Percentiles rank a stretch among this genome's conserved stretches.
These are phyloP conservation scores for Sardinella longiceps DNA, from an alignment of 2,797 vertebrate genomes.

Conservation along the genomic window DNA sequence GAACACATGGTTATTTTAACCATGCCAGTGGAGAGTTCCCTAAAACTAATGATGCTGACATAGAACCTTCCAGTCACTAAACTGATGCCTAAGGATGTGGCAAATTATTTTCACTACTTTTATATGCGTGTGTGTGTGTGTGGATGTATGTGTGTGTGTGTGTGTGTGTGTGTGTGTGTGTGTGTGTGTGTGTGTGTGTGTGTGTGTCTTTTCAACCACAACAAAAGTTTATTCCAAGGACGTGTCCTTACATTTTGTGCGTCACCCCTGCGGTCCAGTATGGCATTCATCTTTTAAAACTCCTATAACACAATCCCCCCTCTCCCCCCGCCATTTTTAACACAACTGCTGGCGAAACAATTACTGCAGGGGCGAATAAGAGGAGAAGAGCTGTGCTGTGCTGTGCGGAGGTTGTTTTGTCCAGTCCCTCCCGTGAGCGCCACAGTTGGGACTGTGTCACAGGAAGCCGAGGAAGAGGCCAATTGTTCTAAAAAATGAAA, in stretches of 20 bases:
- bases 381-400: not conserved
- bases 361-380: conserved; percentile 64
- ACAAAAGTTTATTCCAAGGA: not conserved
- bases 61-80: not conserved
- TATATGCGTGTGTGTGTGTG: too few species aligned
- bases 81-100: not conserved
- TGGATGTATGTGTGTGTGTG: too few species aligned
- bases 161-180: too few species aligned
- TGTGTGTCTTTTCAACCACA: not conserved
- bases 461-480: conserved; percentile 78
- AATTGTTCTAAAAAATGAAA: conserved; percentile 77
- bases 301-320: not conserved
- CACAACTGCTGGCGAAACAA: conserved; percentile 77
- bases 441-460: conserved; percentile 65
- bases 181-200: not conserved
- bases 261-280: not conserved
- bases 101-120: not conserved
- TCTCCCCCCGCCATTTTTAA: not conserved
- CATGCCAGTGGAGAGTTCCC: not conserved
- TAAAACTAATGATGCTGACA: not conserved
- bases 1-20: not conserved
- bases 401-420: conserved; percentile 63
- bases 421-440: conserved; percentile 60
- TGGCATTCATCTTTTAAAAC: not conserved
- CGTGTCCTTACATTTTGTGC: not conserved